These are phyloP conservation scores for Colletes latitarsis DNA, from an alignment of 1,140 invertebrate genomes.

Conservation along the genomic window DNA sequence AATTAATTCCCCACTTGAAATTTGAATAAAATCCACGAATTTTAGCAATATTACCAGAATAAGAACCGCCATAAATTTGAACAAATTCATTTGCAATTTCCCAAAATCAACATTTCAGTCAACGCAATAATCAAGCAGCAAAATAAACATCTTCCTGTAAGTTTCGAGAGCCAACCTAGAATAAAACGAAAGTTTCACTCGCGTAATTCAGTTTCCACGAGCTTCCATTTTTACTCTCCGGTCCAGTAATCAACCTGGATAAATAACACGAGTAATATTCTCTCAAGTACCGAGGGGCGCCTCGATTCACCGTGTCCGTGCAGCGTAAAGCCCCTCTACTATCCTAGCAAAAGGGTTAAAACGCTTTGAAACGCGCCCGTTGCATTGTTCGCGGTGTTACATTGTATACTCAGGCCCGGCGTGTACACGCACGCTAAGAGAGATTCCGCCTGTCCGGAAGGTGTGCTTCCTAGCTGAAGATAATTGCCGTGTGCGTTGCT, in stretches of 20 bases:
- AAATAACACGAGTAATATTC: background rate
- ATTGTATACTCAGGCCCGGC: background rate
- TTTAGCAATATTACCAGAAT: no score
- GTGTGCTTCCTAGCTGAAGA: conserved; percentile 14
- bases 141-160: no score
- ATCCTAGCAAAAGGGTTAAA: background rate
- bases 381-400: conserved; percentile 1
- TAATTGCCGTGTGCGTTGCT: conserved; percentile 32
- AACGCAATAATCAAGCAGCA: no score
- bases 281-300: background rate
- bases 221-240: no score
- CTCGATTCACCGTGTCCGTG: background rate
- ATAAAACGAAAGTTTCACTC: no score
- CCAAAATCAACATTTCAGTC: no score
- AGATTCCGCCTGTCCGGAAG: background rate
- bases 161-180: no score
- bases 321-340: background rate
- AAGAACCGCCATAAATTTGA: no score
- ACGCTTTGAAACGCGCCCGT: conserved; percentile 1
- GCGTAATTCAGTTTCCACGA: no score
- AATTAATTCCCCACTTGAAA: no score
- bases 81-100: no score
- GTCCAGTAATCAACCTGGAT: background rate
- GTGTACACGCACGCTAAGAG: background rate
- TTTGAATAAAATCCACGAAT: no score